Evolutionary conservation across 2,797 vertebrate species (phyloP), one percentile per base, ranked within the genome.

Genomic region (Periparus ater): DNA sequence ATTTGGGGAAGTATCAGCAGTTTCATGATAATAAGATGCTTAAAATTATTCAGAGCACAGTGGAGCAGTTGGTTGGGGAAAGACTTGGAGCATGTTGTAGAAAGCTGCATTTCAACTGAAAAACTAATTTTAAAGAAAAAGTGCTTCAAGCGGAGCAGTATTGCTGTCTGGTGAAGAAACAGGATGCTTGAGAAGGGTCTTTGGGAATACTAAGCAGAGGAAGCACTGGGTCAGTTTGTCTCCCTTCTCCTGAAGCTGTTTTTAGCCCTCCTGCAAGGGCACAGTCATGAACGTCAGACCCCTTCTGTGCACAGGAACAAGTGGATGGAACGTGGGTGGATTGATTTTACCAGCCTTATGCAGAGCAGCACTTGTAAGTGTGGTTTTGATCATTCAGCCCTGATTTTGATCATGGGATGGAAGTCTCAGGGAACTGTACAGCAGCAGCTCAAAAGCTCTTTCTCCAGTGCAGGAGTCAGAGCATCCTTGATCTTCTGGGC

Each of bases 301-400:
- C 6, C 1, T n/a, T 57, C 81, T 3, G 47, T 13, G 60, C 47
- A 1, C 16, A 2, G 4, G 2, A 60, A 32, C 9, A 9, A 36
- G 29, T 32, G 65, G 65, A 17, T n/a, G 65, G 11, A 58, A 47
- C 0, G 5, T 21, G 84, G 34, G 51, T 7, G 22, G 87, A 6
- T 84, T 73, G 62, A 17, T 74, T 74, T 83, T 23, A 17, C 21
- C 53, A 51, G 40, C 61, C 38, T 45, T 26, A 1, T 58, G 51
- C 54, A 73, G 55, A 80, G 50, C 60, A 16, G 3, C 2, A 2
- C 45, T 54, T 16, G 2, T 1, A 53, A 61, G 53, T 16, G 8
- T 19, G 44, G 36, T 51, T 51, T 45, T 27, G 13, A 5, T 65
- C 9, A 2, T 36, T 66, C 61, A 68, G 27, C 57, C 22, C 57